Evolutionary conservation across 2,888 invertebrate species (phyloP).

Genomic region (Eristalis pertinax): DNA sequence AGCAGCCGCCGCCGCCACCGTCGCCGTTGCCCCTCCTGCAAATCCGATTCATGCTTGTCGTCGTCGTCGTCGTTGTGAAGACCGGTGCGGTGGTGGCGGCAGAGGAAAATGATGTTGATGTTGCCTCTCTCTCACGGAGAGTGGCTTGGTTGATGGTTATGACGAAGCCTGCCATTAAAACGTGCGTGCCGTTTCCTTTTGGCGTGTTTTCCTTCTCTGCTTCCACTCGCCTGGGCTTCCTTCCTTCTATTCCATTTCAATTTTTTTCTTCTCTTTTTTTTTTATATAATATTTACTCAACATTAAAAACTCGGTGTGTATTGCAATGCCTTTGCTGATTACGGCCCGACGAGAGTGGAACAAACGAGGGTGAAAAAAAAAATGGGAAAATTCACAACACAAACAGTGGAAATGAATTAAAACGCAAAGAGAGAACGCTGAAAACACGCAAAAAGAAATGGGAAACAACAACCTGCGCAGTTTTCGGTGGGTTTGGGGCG

Average conservation of each 20-base stretch:
- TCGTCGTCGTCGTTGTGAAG: not conserved
- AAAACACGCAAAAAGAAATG: not conserved
- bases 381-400: constrained; percentile 29
- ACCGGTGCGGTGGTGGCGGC: not conserved
- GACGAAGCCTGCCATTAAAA: constrained; percentile 68
- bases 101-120: constrained; percentile 33
- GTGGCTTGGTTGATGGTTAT: constrained; percentile 56
- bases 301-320: constrained; percentile 49
- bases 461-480: not conserved
- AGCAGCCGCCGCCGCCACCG: not conserved
- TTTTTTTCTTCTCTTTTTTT: no score
- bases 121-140: not conserved
- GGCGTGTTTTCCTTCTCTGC: constrained; percentile 49
- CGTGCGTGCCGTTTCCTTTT: constrained; percentile 69
- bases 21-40: not conserved
- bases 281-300: constrained; percentile 47
- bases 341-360: not conserved
- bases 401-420: constrained; percentile 50
- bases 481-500: not conserved
- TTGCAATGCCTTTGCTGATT: constrained; percentile 33
- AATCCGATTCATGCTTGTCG: constrained; percentile 32
- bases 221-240: constrained; percentile 8
- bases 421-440: constrained; percentile 8
- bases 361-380: constrained; percentile 19
- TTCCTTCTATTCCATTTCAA: constrained; percentile 7